These are phyloP conservation scores for Sigmodon hispidus DNA, from an alignment of 2,113 vertebrate genomes.

Conservation along the genomic window DNA sequence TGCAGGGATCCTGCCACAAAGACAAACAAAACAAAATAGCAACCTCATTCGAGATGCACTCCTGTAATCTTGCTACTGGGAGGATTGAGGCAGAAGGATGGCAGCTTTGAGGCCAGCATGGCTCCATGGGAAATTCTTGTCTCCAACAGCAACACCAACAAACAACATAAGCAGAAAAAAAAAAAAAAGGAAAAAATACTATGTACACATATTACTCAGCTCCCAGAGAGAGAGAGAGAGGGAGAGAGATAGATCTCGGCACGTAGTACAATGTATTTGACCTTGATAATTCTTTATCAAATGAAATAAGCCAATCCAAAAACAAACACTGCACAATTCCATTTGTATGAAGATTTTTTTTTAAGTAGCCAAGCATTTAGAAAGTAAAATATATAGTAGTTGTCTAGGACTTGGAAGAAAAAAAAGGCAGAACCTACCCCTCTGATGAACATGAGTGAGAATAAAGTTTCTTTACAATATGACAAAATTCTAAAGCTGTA, in stretches of 20 bases:
- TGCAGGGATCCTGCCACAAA: neutral
- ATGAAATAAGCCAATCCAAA: neutral
- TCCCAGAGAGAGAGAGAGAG: constrained; percentile 22
- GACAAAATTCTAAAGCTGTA: neutral
- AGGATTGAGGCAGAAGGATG: neutral
- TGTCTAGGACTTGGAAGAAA: neutral
- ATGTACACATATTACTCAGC: neutral
- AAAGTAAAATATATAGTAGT: neutral
- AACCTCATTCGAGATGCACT: neutral
- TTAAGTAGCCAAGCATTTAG: neutral
- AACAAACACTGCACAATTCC: neutral
- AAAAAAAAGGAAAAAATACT: neutral
- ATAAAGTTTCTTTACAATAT: neutral
- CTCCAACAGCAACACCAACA: neutral
- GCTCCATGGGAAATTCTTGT: neutral
- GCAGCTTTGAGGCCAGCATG: neutral
- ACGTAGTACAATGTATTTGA: neutral
- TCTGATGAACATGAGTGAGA: too few relatives aligned
- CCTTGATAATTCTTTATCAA: neutral
- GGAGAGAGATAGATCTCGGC: neutral
- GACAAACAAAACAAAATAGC: neutral
- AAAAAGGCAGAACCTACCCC: neutral
- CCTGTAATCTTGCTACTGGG: neutral
- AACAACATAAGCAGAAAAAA: neutral
- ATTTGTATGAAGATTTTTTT: neutral